These are phyloP conservation scores for Henricia sp. DNA, from an alignment of 53 echinoderm and acorn worm species.

Conservation along the genomic window DNA sequence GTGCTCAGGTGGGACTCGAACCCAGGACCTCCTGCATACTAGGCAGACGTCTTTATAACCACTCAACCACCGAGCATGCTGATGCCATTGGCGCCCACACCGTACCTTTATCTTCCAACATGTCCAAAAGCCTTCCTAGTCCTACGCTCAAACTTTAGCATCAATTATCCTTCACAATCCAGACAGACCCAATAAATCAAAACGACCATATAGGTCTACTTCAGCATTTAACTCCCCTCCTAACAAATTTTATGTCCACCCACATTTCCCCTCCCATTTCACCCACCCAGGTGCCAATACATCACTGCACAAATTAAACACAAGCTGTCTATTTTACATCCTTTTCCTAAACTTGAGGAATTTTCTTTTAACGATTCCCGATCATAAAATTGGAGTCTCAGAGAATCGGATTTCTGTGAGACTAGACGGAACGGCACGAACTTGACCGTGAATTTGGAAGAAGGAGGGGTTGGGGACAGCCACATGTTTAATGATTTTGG, in stretches of 20 bases:
- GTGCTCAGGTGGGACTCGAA: no score
- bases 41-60: no score
- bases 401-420: neutral
- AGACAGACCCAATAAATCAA: slow-evolving; percentile 30
- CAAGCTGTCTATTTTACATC: neutral
- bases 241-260: neutral
- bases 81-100: no score
- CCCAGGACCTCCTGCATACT: no score
- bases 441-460: neutral
- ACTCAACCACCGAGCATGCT: no score
- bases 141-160: neutral
- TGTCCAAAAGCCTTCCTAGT: no score
- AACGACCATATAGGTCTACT: neutral
- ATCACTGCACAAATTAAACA: slow-evolving; percentile 27
- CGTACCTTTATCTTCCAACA: no score
- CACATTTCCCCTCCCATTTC: neutral
- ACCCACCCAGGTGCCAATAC: neutral
- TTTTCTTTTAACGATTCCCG: slow-evolving; percentile 5
- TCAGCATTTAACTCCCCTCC: neutral
- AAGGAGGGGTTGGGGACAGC: neutral
- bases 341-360: neutral
- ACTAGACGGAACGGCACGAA: slow-evolving; percentile 28
- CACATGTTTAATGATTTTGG: neutral
- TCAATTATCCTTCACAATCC: slow-evolving; percentile 19
- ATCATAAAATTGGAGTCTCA: neutral